Evolutionary conservation across 2,113 vertebrate genomes (phyloP), one percentile per base, ranked within the genome.

Genomic region (Enhydra lutris): DNA sequence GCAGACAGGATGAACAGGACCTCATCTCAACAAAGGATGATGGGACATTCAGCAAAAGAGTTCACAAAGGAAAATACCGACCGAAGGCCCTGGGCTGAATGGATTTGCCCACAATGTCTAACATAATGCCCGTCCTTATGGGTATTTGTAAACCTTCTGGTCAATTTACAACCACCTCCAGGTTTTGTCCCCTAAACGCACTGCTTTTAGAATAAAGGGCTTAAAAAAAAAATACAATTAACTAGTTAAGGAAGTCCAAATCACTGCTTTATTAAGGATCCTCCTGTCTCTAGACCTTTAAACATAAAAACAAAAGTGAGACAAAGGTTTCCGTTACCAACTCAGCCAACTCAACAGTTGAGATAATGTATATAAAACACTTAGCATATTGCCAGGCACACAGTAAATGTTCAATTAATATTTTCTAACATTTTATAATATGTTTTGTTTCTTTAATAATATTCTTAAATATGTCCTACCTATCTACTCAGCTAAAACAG

Each of bases 11-110:
- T 74, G 94, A 96, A 89, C 63, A 89, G 87, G 79, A 98, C 81
- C 78, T 97, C 95, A 82, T 97, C 73, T 96, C 29, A 7, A 96
- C 97, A 97, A 97, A 97, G 91, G 95, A 95, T 39, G 94, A 97
- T 18, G 84, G 81, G 84, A 97, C 90, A 91, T 84, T 95, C 52
- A 95, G 98, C 95, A 90, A 76, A 91, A 96, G 96, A 92, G 65
- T 91, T 96, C 90, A 97, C 97, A 97, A 98, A 97, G 88, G 73
- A 55, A 97, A 96, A 80, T 82, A 69, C 76, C 73, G 59, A 96
- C 4, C 0, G 74, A 95, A 96, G 80, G 71, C 59, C 42, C 61
- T 80, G 61, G 88, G 45, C 81, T 97, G 96, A 97, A 98, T 91
- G 73, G 76, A 57, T 93, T 31, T 92, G 88, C 59, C 88, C 95